Percentiles rank a stretch among this genome's conserved stretches.
Evolutionary conservation across 2,888 invertebrate species (phyloP).

Genomic region (Hydropsyche betteni): DNA sequence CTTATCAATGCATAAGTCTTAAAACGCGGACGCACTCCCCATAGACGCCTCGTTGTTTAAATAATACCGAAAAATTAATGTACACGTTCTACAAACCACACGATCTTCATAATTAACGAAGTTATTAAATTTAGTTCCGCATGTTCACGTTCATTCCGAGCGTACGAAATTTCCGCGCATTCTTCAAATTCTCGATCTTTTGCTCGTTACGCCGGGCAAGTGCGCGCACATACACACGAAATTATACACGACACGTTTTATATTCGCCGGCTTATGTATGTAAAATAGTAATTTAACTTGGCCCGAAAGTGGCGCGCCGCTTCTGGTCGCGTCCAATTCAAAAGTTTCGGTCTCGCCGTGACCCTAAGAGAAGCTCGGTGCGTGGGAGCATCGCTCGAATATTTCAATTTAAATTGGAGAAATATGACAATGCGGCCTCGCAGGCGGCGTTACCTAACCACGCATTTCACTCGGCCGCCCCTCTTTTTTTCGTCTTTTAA

Average conservation of each 20-base stretch:
- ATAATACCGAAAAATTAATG: not conserved
- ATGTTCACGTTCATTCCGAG: not conserved
- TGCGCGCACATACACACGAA: not conserved
- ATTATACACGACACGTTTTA: slow-evolving; percentile 23
- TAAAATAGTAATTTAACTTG: slow-evolving; percentile 30
- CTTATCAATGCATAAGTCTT: slow-evolving; percentile 35
- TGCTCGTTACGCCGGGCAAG: slow-evolving; percentile 1
- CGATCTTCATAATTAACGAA: not conserved
- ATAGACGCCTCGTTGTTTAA: no score
- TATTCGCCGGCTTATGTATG: slow-evolving; percentile 13
- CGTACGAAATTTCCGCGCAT: not conserved
- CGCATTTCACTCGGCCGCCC: slow-evolving; percentile 6
- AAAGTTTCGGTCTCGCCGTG: slow-evolving; percentile 42
- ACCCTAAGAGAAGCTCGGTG: slow-evolving; percentile 42
- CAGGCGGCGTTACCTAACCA: slow-evolving; percentile 47
- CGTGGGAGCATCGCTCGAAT: slow-evolving; percentile 49
- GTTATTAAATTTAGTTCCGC: not conserved
- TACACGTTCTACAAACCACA: not conserved
- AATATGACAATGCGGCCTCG: slow-evolving; percentile 42
- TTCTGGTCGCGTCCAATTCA: slow-evolving; percentile 36
- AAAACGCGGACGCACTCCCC: not conserved
- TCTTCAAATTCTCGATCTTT: slow-evolving; percentile 2
- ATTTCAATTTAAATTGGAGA: slow-evolving; percentile 46
- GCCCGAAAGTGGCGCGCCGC: slow-evolving; percentile 19
- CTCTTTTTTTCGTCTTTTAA: not conserved